Conservation (phyloP, 2,797 vertebrate species). For the Pseudomugil gertrudae region DNA sequence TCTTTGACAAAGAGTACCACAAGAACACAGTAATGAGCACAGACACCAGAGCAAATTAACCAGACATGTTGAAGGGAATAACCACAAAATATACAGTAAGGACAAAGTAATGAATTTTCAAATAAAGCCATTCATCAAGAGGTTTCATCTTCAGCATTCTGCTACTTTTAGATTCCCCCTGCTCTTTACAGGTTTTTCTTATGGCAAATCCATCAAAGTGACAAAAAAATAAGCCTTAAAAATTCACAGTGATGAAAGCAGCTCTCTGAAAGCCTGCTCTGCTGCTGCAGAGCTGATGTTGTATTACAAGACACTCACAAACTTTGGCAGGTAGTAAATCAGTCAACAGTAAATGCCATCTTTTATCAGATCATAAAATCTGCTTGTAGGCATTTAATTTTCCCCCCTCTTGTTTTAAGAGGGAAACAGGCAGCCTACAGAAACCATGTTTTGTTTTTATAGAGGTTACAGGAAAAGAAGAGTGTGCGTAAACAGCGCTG, state of each 20-base stretch:
- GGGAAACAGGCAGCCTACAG: constrained; percentile 75
- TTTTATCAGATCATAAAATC: constrained; percentile 87
- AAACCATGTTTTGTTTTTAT: constrained; percentile 75
- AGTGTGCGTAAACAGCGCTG: constrained; percentile 71
- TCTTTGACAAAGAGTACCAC: constrained; percentile 30
- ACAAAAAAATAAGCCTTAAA: constrained; percentile 21
- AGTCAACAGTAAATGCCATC: constrained; percentile 83
- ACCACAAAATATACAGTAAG: constrained; percentile 1
- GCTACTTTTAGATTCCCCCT: constrained; percentile 11
- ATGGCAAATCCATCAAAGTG: constrained; percentile 33
- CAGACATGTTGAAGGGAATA: constrained; percentile 16
- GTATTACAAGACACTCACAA: constrained; percentile 77
- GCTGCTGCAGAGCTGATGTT: constrained; percentile 61
- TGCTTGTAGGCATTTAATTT: constrained; percentile 84
- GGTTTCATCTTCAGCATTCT: constrained; percentile 25
- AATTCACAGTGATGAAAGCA: constrained; percentile 58
- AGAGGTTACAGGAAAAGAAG: constrained; percentile 75
- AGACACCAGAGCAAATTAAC: constrained; percentile 28
- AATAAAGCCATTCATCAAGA: constrained; percentile 2
- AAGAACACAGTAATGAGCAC: constrained; percentile 36
- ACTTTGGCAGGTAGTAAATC: constrained; percentile 83
- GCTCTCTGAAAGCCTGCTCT: constrained; percentile 57
- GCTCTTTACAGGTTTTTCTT: constrained; percentile 29
- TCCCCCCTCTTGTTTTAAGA: constrained; percentile 73
- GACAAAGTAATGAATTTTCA: constrained; percentile 3